Evolutionary conservation across 2,797 vertebrate genomes (phyloP), one percentile per base, ranked within the genome.

Genomic region (Fistularia commersonii): DNA sequence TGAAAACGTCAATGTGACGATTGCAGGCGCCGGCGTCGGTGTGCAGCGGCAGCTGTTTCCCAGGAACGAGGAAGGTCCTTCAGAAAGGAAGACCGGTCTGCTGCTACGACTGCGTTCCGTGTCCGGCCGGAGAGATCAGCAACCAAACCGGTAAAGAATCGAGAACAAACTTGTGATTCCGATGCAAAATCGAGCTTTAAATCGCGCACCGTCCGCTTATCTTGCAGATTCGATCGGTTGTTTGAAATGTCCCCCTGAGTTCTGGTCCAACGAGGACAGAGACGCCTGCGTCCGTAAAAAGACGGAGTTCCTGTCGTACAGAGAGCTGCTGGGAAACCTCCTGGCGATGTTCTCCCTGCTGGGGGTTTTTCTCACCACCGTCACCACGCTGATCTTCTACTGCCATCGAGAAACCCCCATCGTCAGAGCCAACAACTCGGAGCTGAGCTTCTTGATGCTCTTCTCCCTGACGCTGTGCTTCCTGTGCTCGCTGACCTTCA

Each of bases 391-490:
- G 1, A 52, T 90, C 13, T 90, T 87, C 50, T 87, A 83, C 65
- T 68, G 55, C 41, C 61, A 90, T 62, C 90, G 61, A 67, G 75
- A 90, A 50, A 90, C 89, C 0, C 89, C 89, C 0, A 55, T 92
- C 36, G 89, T 90, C 0, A 66, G 79, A 36, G 87, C 86, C 15
- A 89, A 88, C 56, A 89, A 89, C 69, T 88, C 87, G 12, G 88
- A 90, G 58, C 66, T 90, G 54, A 90, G 88, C 48, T 91, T 90
- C 69, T 71, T 91, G 51, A 57, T 91, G 51, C 85, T 91, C 51
- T 88, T 90, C 66, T 91, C 89, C 3, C 32, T 90, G 55, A 83
- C 61, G 40, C 64, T 90, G 61, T 90, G 88, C 54, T 89, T 91
- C 59, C 79, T 90, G 44, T 90, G 86, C 8, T 89, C 90, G 41